Conservation (phyloP, 2,797 vertebrate species). For the Tinamus major region DNA sequence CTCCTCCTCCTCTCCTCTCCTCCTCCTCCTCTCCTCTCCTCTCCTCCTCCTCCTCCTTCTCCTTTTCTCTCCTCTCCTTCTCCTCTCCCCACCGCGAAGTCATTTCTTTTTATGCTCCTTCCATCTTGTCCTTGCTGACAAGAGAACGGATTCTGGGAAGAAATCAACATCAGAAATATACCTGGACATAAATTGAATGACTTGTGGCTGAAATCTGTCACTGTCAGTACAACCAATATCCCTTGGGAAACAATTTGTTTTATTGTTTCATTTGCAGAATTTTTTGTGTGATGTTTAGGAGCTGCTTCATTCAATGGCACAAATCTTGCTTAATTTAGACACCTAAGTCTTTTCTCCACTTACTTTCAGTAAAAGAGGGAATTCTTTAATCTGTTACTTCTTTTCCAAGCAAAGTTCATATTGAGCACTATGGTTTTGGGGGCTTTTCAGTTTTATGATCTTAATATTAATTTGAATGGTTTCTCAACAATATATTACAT, state of each 20-base stretch:
- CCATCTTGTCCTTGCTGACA: background rate
- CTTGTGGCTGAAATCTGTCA: background rate
- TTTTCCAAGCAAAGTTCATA: background rate
- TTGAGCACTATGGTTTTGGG: background rate
- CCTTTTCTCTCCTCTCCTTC: too few species aligned
- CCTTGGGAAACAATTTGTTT: background rate
- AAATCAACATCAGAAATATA: background rate
- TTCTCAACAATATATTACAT: background rate
- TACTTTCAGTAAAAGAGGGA: background rate
- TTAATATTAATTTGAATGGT: background rate
- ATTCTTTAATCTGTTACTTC: background rate
- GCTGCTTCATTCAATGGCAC: background rate
- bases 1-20: background rate
- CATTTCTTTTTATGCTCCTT: background rate
- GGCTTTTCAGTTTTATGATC: slow-evolving; percentile 8
- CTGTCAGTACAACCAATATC: background rate
- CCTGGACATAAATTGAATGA: background rate
- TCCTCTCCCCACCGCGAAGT: background rate
- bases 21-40: background rate
- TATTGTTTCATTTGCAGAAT: background rate
- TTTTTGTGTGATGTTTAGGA: background rate
- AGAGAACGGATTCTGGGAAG: background rate
- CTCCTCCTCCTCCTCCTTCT: background rate
- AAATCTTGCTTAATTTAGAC: background rate
- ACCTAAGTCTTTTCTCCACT: background rate